phyloP scores from a whole-genome alignment of 2,797 vertebrate genomes.

The Microctenopoma steveboyesi region DNA sequence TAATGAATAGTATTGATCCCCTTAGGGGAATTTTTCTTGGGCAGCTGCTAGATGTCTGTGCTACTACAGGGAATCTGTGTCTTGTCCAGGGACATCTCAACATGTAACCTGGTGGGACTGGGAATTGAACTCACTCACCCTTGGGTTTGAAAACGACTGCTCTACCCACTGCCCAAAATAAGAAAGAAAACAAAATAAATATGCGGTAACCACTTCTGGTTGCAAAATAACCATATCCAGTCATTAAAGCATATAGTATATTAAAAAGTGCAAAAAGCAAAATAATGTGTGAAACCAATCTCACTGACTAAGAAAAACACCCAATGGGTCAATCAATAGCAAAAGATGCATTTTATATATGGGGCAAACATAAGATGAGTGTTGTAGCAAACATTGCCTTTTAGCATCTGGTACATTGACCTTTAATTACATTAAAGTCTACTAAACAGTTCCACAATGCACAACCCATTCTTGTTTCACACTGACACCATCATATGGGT shows the following conservation, averaged over 20 bases:
- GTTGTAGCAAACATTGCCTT: background rate
- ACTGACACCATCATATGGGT: background rate
- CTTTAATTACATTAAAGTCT: slow-evolving; percentile 18
- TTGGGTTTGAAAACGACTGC: too few species aligned
- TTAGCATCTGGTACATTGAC: slow-evolving; percentile 1
- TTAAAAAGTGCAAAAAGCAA: slow-evolving; percentile 1
- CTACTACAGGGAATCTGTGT: too few species aligned
- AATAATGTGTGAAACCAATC: slow-evolving; percentile 8
- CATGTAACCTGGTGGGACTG: too few species aligned
- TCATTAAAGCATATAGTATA: background rate
- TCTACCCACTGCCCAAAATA: too few species aligned
- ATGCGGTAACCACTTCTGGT: background rate
- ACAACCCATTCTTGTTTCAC: background rate
- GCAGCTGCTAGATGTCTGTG: too few species aligned
- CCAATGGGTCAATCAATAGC: background rate
- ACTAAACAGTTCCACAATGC: background rate
- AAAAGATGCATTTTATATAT: slow-evolving; percentile 5
- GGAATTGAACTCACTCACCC: too few species aligned
- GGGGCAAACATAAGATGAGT: slow-evolving; percentile 20
- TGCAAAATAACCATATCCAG: background rate
- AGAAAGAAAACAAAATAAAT: slow-evolving; percentile 1
- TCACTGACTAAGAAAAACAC: slow-evolving; percentile 10
- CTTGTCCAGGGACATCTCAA: too few species aligned
- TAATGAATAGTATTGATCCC: too few species aligned
- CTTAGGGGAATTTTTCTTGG: too few species aligned